Evolutionary conservation across 2,888 invertebrate genomes (phyloP).

Genomic region (Ormyrus pomaceus): DNA sequence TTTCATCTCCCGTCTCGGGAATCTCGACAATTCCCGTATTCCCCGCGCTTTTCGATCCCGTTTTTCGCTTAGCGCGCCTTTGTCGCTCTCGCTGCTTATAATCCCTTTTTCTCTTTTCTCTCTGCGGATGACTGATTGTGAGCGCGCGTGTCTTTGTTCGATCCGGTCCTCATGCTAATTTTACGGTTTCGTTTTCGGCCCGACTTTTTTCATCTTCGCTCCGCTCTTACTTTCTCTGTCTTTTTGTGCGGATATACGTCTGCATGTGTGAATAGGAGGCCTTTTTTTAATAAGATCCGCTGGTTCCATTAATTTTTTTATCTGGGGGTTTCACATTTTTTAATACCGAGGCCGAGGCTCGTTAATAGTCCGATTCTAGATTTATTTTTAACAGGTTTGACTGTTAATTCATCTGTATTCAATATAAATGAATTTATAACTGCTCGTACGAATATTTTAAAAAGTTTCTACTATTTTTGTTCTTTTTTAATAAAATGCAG

Average conservation of each 20-base stretch:
- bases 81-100: not conserved
- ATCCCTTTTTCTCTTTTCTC: not conserved
- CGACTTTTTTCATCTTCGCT: conserved; percentile 12
- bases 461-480: no score
- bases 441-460: no score
- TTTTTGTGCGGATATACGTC: conserved; percentile 1
- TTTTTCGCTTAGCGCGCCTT: no score
- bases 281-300: not conserved
- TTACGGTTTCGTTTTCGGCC: conserved; percentile 43
- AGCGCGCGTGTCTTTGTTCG: not conserved
- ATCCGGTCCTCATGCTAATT: conserved; percentile 43
- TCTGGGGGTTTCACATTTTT: conserved; percentile 2
- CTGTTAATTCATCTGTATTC: no score
- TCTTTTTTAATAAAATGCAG: no score
- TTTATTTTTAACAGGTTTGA: no score
- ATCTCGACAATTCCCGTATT: no score
- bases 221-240: conserved; percentile 40
- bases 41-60: no score
- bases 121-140: conserved; percentile 2
- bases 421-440: no score
- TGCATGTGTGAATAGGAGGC: not conserved
- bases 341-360: not conserved
- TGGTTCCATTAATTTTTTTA: not conserved
- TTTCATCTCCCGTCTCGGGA: not conserved
- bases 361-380: no score